Evolutionary conservation across 2,113 vertebrate genomes (phyloP).

Genomic region (Ahaetulla prasina): DNA sequence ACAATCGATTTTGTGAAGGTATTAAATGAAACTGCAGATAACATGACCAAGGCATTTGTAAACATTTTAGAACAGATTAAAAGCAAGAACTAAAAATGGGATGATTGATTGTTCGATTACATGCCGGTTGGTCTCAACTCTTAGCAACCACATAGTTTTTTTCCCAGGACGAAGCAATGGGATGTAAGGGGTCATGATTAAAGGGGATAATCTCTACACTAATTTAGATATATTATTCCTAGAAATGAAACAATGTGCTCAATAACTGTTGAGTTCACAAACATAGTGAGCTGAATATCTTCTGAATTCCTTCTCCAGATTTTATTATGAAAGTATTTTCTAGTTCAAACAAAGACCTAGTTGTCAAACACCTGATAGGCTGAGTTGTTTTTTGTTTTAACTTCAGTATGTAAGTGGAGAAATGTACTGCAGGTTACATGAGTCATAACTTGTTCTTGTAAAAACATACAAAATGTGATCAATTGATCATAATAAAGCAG

Average conservation of each 20-base stretch:
- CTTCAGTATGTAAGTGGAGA: slow-evolving; percentile 52
- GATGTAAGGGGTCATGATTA: not conserved
- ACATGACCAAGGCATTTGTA: not conserved
- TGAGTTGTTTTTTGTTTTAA: slow-evolving; percentile 8
- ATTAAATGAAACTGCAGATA: not conserved
- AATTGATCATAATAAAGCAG: slow-evolving; percentile 56
- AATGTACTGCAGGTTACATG: slow-evolving; percentile 64
- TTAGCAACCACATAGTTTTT: not conserved
- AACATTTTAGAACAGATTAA: not conserved
- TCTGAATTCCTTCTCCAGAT: slow-evolving; percentile 44
- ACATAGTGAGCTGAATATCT: slow-evolving; percentile 38
- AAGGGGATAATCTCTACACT: slow-evolving; percentile 6
- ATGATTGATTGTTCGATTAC: not conserved
- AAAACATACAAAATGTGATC: slow-evolving; percentile 63
- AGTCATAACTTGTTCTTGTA: slow-evolving; percentile 71
- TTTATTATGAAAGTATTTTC: slow-evolving; percentile 57
- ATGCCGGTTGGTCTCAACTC: not conserved
- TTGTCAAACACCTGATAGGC: slow-evolving; percentile 58
- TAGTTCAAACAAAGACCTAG: slow-evolving; percentile 48
- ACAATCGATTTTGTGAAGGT: not conserved
- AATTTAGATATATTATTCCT: not conserved
- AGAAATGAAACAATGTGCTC: slow-evolving; percentile 20
- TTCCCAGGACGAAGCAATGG: not conserved
- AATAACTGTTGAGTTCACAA: slow-evolving; percentile 28
- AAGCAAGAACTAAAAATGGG: not conserved